phyloP scores from a whole-genome alignment of 2,113 vertebrate genomes.

The Rhinolophus sinicus region DNA sequence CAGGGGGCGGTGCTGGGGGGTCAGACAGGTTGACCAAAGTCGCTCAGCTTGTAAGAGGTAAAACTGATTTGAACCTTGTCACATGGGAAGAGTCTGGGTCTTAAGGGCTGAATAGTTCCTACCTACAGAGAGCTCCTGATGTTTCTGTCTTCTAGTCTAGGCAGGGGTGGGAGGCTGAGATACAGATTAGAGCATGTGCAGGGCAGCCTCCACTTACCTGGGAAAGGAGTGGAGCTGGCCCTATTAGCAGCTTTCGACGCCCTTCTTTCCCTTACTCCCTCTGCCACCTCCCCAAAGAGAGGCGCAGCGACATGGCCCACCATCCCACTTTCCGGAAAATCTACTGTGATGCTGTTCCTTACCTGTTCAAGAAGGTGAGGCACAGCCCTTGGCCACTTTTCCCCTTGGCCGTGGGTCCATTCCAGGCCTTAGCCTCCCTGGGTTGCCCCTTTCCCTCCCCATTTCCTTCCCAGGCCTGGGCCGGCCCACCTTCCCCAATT shows the following conservation, averaged over 20 bases:
- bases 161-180: neutral
- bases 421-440: neutral
- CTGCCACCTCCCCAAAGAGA: conserved; percentile 77
- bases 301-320: conserved; percentile 85
- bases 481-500: neutral
- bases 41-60: neutral
- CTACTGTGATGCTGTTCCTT: conserved; percentile 87
- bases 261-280: conserved; percentile 36
- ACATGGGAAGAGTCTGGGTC: neutral
- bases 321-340: conserved; percentile 90
- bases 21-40: neutral
- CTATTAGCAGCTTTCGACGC: neutral
- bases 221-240: neutral
- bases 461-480: neutral
- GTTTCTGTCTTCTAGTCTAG: neutral
- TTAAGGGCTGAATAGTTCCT: neutral
- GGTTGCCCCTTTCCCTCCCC: neutral
- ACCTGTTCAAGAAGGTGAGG: conserved; percentile 92
- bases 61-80: neutral
- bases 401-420: rapidly evolving
- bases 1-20: neutral
- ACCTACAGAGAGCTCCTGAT: neutral
- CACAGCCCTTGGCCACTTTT: neutral
- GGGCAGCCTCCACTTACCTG: neutral
- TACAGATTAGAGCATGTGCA: too few species aligned